phyloP scores from a whole-genome alignment of 2,113 vertebrate genomes.

The Galeopterus variegatus region DNA sequence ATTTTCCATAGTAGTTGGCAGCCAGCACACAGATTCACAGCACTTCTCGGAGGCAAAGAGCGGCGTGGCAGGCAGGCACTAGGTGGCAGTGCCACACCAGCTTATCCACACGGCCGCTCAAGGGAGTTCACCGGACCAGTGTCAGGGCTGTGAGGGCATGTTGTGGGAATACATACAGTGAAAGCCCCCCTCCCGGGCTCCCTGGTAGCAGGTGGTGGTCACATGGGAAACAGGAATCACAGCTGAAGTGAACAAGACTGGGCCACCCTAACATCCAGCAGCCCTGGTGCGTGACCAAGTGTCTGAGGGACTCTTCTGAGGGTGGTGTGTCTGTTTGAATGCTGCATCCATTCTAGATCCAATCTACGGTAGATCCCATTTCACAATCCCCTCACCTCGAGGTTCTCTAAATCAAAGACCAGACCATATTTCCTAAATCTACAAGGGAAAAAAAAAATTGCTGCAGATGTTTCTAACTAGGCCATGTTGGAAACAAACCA shows the following conservation, averaged over 20 bases:
- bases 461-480: constrained; percentile 19
- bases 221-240: not conserved
- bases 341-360: not conserved
- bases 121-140: not conserved
- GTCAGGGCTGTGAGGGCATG: not conserved
- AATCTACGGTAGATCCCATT: not conserved
- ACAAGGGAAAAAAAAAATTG: not conserved
- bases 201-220: not conserved
- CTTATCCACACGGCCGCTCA: not conserved
- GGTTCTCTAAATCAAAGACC: not conserved
- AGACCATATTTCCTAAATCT: not conserved
- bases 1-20: not conserved
- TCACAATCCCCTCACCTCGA: not conserved
- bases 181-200: not conserved
- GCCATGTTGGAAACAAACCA: not conserved
- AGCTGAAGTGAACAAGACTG: rapidly evolving
- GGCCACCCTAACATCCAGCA: not conserved
- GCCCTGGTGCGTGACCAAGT: not conserved
- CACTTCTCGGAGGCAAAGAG: not conserved
- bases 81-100: constrained; percentile 80
- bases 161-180: not conserved
- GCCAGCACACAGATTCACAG: not conserved
- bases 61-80: constrained; percentile 57
- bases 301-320: no score
- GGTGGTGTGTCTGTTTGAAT: not conserved